Percentiles rank a stretch among this genome's conserved stretches.
These are phyloP conservation scores for Athalia circularis DNA, from an alignment of 2,888 invertebrate species.

Conservation along the genomic window DNA sequence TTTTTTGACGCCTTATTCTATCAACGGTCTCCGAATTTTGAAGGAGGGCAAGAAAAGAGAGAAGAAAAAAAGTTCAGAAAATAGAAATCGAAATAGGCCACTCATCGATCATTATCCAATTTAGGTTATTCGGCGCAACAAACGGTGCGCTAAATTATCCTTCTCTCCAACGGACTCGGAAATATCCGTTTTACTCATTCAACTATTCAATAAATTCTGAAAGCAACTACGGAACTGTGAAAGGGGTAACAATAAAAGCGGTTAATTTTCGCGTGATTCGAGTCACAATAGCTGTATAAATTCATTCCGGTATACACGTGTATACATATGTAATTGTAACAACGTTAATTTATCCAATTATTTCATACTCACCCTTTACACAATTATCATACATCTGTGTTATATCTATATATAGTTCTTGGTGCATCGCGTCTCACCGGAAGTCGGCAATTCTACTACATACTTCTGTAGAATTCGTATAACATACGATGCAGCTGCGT, in stretches of 20 bases:
- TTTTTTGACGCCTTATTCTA: too few species aligned
- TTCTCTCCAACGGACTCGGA: too few species aligned
- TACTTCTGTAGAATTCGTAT: too few species aligned
- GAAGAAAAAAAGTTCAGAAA: too few species aligned
- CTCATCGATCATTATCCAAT: too few species aligned
- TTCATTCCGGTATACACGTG: neutral
- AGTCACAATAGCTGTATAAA: neutral
- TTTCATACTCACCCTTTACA: slow-evolving; percentile 28
- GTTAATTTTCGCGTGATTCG: slow-evolving; percentile 36
- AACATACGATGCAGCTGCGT: slow-evolving; percentile 16
- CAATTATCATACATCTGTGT: too few species aligned
- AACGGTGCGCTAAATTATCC: too few species aligned
- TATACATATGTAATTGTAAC: neutral
- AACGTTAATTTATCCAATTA: slow-evolving; percentile 31
- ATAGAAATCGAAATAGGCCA: too few species aligned
- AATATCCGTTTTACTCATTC: slow-evolving; percentile 25
- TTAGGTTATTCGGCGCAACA: too few species aligned
- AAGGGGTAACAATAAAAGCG: slow-evolving; percentile 9
- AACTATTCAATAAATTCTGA: slow-evolving; percentile 7
- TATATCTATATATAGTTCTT: neutral
- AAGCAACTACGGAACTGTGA: neutral
- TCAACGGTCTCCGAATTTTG: too few species aligned
- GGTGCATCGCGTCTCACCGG: slow-evolving; percentile 30
- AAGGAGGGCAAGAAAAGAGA: too few species aligned
- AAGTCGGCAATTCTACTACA: slow-evolving; percentile 27